Percentiles rank a stretch among this genome's conserved stretches.
Conservation (phyloP, 2,113 vertebrate species). For the Oophaga pumilio region DNA sequence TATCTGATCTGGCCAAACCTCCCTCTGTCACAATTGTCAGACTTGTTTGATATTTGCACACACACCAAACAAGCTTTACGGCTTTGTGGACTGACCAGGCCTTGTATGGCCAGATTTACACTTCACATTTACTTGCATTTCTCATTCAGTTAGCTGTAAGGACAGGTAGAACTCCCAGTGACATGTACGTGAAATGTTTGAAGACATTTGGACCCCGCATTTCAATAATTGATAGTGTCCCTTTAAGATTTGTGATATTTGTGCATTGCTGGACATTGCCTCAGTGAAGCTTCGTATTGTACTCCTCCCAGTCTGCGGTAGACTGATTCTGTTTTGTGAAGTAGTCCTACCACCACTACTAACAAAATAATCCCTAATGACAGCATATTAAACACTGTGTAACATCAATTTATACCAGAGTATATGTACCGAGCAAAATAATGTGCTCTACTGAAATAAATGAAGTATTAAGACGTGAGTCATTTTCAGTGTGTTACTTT, state of each 20-base stretch:
- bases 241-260: background rate
- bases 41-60: too few relatives aligned
- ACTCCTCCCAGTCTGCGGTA: background rate
- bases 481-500: background rate
- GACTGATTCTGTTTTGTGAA: background rate
- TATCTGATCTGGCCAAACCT: too few relatives aligned
- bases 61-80: too few relatives aligned
- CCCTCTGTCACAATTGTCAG: too few relatives aligned
- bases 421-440: background rate
- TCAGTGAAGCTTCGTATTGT: background rate
- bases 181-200: background rate
- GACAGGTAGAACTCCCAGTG: too few relatives aligned
- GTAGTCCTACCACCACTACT: background rate
- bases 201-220: background rate
- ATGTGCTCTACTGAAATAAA: slow-evolving; percentile 14
- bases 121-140: too few relatives aligned
- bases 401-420: background rate
- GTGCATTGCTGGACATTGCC: background rate
- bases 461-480: background rate
- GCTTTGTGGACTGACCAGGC: too few relatives aligned
- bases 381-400: background rate
- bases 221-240: background rate
- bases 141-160: too few relatives aligned
- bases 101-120: too few relatives aligned
- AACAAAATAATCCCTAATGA: background rate